Base-by-base conservation (phyloP, 2,888 invertebrate species). In the Apocheima hispidaria region DNA sequence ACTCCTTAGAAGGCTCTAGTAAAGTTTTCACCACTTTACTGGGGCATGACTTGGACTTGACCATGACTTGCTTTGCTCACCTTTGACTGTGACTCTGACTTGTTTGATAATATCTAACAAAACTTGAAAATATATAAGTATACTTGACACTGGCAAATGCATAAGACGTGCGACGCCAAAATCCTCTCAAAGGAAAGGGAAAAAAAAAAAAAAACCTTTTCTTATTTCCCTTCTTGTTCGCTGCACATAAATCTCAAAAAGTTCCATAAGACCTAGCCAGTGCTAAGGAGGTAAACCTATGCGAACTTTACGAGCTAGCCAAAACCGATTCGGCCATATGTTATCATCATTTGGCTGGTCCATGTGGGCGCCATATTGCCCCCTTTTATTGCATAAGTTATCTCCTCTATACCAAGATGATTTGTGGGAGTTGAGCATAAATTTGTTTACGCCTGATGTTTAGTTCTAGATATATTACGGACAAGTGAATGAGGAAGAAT, bases 381-480 rank as follows among this genome's bases (percentile, higher is more conserved):
- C 73, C 77, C 72, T 80, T 84, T 86, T 87, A 87, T 84, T 84
- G 71, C 82, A 67, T 64, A 83, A 86, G 72, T 86, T 87, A 63
- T 75, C 73, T 78, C 64, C 70, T 73, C 69, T 64, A n/a, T n/a
- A 30, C 44, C 26, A 7, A 64, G 54, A 66, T 66, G 68, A 66
- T 69, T 66, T 65, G 69, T 65, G 61, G 36, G 61, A 61, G 57
- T 66, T 63, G 46, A 48, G 36, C 60, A 63, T 57, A 65, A 63
- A 65, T 63, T 66, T 69, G 49, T 65, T 63, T 61, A 63, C 58
- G 36, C 26, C 53, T 60, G 38, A 40, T 61, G 51, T 44, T 60
- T 66, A 56, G 51, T 56, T 59, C 40, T 16, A 52, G 30, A 61
- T 33, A 56, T 36, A 56, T 55, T 26, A 54, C 16, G 33, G 33